Conservation (phyloP, 2,797 vertebrate genomes). For the Crenuchus spilurus region DNA sequence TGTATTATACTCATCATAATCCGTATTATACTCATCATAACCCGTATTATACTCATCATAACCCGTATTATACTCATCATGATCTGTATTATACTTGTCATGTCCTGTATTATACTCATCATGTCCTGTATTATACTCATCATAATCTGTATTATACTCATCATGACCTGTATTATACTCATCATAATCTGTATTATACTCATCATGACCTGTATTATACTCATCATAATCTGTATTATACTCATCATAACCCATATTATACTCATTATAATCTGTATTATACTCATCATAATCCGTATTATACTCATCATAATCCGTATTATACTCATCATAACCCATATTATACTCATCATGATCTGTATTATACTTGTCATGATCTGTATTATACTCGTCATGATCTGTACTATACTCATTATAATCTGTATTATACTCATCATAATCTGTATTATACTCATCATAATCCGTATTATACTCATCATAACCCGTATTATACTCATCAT, state of each 20-base stretch:
- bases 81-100: background rate
- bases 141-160: no score
- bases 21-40: background rate
- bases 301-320: no score
- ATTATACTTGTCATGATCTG: background rate
- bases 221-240: background rate
- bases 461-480: no score
- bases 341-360: background rate
- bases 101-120: no score
- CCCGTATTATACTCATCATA: no score
- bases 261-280: no score
- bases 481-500: background rate
- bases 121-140: background rate
- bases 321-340: background rate
- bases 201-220: background rate
- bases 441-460: background rate
- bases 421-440: background rate
- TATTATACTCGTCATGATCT: background rate
- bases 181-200: no score
- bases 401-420: no score
- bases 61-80: background rate
- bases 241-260: background rate
- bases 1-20: no score
- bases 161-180: background rate
- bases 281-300: background rate